A percentile compares a stretch with the other conserved stretches of the same genome.
phyloP scores from a whole-genome alignment of 2,888 invertebrate species.

The Pammene fasciana region DNA sequence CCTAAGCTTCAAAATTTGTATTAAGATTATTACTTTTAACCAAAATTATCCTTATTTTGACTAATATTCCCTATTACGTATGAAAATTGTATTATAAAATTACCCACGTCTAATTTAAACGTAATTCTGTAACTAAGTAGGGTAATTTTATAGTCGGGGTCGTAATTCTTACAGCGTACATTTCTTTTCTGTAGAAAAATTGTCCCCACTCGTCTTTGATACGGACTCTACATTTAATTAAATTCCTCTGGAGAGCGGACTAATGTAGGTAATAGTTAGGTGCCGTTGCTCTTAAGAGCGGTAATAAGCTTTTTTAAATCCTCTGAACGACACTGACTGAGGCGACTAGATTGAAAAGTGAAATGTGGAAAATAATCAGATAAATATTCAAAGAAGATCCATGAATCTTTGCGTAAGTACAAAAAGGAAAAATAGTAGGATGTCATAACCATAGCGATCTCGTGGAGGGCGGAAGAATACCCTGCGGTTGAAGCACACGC shows the following conservation, averaged over 20 bases:
- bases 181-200: slow-evolving; percentile 55
- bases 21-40: not conserved
- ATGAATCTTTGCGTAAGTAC: not conserved
- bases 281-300: slow-evolving; percentile 26
- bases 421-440: slow-evolving; percentile 48
- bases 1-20: not conserved
- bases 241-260: slow-evolving; percentile 54
- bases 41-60: not conserved
- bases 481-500: slow-evolving; percentile 62
- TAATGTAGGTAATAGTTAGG: slow-evolving; percentile 43
- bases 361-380: not conserved
- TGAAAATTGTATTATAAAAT: slow-evolving; percentile 3
- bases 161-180: slow-evolving; percentile 44
- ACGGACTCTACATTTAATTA: slow-evolving; percentile 59
- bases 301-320: slow-evolving; percentile 35
- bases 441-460: slow-evolving; percentile 55
- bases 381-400: not conserved
- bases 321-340: not conserved
- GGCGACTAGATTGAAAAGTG: not conserved
- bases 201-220: slow-evolving; percentile 49
- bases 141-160: slow-evolving; percentile 44
- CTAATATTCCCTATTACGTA: not conserved
- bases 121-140: slow-evolving; percentile 22
- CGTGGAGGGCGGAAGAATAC: slow-evolving; percentile 51
- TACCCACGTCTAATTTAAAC: slow-evolving; percentile 8